Evolutionary conservation across 1,140 invertebrate species (phyloP), one percentile per base, ranked within the genome.

Genomic region (Papilio helenus): DNA sequence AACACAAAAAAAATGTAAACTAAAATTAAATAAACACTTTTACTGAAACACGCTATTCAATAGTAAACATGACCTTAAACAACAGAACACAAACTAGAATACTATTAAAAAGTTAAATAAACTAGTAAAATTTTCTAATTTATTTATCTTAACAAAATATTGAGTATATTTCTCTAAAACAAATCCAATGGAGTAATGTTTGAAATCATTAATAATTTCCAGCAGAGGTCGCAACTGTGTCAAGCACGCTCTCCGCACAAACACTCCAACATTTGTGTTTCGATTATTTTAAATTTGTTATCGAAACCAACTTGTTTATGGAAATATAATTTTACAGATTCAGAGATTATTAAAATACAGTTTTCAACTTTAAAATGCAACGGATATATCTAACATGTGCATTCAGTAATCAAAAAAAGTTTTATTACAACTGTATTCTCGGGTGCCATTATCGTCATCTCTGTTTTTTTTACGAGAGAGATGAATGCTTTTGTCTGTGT

Each of bases 261-360:
- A 61, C 1, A 68, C 61, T 68, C 23, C 23, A 34, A 18, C 26
- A 4, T 68, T 34, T 61, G 58, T 68, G 14, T 68, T 68, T 68
- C 61, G 61, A 68, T 68, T 12, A 68, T 68, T 61, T 61, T 61
- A 61, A 61, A 61, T 26, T 61, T 20, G n/a, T 58, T 61, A 61
- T 61, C 58, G 58, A 61, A 61, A 61, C 10, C 58, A 61, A 61
- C 58, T 61, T 61, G 23, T 61, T 61, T 61, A 61, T 61, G 23
- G 10, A 61, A 61, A 61, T 61, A 61, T 20, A 20, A 55, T 20
- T 55, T 55, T n/a, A 9, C n/a, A 55, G 51, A 55, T 20, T 3
- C 51, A 55, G 51, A n/a, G n/a, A 20, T n/a, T 55, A 20, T 20
- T 55, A 55, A 55, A 55, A 55, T n/a, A 9, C 5, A 55, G 18